Percentiles rank a stretch among this genome's conserved stretches.
phyloP scores from a whole-genome alignment of 1,140 invertebrate species.

The Marisa cornuarietis region DNA sequence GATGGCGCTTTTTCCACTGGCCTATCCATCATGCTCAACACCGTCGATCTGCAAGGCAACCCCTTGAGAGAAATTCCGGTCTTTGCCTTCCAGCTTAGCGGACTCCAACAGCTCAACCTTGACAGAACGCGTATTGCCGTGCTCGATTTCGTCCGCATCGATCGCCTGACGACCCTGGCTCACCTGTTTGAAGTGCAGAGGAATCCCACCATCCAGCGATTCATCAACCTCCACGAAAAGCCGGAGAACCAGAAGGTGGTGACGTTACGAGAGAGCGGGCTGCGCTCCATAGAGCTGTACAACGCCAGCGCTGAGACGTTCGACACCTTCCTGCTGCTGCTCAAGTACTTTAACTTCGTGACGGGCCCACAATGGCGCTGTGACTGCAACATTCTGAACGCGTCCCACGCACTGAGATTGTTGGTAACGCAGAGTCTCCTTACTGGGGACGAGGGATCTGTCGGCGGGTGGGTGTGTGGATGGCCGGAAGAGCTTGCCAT shows the following conservation, averaged over 20 bases:
- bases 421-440: constrained; percentile 16
- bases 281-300: constrained; percentile 26
- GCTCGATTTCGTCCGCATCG: constrained; percentile 31
- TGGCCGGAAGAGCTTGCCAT: constrained; percentile 35
- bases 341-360: constrained; percentile 43
- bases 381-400: constrained; percentile 43
- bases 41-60: constrained; percentile 37
- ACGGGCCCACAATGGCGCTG: constrained; percentile 35
- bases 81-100: constrained; percentile 38
- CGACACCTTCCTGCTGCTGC: constrained; percentile 22
- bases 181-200: constrained; percentile 28
- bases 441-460: constrained; percentile 39
- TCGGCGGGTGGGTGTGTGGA: constrained; percentile 41
- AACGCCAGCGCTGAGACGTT: constrained; percentile 10
- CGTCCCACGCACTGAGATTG: constrained; percentile 29
- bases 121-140: constrained; percentile 33
- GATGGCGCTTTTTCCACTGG: constrained; percentile 30
- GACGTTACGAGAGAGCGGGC: constrained; percentile 30
- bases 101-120: constrained; percentile 30
- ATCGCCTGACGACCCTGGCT: constrained; percentile 9
- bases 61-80: constrained; percentile 38
- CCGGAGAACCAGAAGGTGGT: constrained; percentile 25
- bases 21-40: constrained; percentile 24
- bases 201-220: constrained; percentile 28
- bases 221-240: constrained; percentile 24